A percentile compares a stretch with the other conserved stretches of the same genome.
These are phyloP conservation scores for Bucorvus abyssinicus DNA, from an alignment of 2,797 vertebrate genomes.

Conservation along the genomic window DNA sequence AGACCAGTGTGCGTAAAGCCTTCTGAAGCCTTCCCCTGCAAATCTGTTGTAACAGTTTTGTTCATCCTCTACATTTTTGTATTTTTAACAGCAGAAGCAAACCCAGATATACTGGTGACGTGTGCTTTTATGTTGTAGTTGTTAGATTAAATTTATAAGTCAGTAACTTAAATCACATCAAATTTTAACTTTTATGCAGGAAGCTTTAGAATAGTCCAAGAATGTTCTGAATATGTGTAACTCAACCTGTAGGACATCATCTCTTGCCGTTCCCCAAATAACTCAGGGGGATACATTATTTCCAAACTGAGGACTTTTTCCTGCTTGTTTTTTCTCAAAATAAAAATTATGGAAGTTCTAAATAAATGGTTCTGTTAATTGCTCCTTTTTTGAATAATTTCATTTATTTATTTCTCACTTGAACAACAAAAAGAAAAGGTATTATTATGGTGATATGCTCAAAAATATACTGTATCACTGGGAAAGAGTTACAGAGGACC, in stretches of 20 bases:
- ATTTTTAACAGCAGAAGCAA: neutral
- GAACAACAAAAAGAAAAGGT: neutral
- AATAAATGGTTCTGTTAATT: neutral
- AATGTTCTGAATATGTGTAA: neutral
- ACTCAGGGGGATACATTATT: neutral
- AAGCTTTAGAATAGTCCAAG: neutral
- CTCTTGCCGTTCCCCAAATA: neutral
- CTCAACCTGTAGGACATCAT: neutral
- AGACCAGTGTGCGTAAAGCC: neutral
- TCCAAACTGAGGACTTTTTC: neutral
- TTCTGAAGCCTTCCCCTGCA: neutral
- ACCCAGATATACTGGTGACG: neutral
- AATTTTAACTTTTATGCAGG: neutral
- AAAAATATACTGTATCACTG: neutral
- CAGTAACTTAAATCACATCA: neutral
- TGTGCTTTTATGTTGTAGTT: neutral
- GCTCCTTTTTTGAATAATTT: neutral
- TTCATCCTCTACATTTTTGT: neutral
- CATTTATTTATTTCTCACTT: neutral
- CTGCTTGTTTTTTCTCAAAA: neutral
- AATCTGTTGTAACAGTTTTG: neutral
- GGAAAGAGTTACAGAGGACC: neutral
- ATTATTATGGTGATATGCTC: neutral
- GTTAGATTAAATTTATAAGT: neutral
- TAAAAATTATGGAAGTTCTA: neutral